phyloP scores from a whole-genome alignment of 2,797 vertebrate genomes.

The Enteromius fasciolatus region DNA sequence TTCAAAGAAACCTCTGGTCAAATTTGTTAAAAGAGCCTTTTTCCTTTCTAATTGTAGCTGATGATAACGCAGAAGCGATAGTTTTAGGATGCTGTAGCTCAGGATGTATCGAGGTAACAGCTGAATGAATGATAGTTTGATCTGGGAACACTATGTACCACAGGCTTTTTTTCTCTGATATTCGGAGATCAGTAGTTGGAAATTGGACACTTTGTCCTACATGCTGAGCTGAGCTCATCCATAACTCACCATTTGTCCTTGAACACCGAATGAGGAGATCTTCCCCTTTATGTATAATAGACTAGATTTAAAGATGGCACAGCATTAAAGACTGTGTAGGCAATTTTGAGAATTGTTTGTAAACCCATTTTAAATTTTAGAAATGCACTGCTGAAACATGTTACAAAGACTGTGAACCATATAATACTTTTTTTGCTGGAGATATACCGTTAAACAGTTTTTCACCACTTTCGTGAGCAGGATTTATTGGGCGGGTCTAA shows the following conservation, averaged over 20 bases:
- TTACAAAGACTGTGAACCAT: too few species aligned
- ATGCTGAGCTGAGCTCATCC: conserved; percentile 16
- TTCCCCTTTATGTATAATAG: conserved; percentile 7
- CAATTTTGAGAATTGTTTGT: too few species aligned
- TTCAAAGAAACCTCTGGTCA: conserved; percentile 5
- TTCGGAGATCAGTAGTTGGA: neutral
- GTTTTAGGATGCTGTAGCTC: neutral
- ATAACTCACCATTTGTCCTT: conserved; percentile 5
- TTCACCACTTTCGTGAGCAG: too few species aligned
- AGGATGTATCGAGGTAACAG: neutral
- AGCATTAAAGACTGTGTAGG: too few species aligned
- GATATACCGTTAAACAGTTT: too few species aligned
- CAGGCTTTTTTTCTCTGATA: neutral
- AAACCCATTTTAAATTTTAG: too few species aligned
- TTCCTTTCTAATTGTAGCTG: neutral
- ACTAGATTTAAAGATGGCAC: conserved; percentile 2
- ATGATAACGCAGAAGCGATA: neutral
- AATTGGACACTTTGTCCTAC: conserved; percentile 16
- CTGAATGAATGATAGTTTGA: neutral
- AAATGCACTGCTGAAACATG: too few species aligned
- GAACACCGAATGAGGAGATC: conserved; percentile 1
- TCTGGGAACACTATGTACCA: conserved; percentile 28
- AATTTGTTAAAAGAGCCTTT: neutral
- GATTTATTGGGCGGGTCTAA: too few species aligned
- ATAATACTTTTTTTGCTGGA: too few species aligned